Base-by-base conservation (phyloP, 1,140 invertebrate species). In the Eumeta japonica region DNA sequence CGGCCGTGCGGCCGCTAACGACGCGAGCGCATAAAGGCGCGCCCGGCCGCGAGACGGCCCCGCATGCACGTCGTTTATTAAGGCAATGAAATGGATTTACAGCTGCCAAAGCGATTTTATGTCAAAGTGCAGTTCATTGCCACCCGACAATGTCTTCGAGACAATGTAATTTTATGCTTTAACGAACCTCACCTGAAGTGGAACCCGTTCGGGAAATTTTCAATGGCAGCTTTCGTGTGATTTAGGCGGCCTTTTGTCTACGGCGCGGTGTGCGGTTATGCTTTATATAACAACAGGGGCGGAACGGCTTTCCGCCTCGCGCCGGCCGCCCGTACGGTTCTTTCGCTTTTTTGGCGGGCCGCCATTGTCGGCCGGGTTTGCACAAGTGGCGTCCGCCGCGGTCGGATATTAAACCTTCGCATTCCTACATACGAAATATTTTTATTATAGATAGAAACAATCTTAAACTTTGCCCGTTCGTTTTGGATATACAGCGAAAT, bases 101-200 rank as follows among this genome's bases (percentile, higher is more conserved):
- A 64, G 54, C 60, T 44, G 57, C 60, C 50, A 71, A 63, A 62
- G 62, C 55, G 48, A 73, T 73, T 73, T 73, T 73, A 73, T 73
- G 68, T 73, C 68, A 71, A 73, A 73, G 68, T 71, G 66, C 57
- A 73, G 68, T 73, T 73, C 68, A 73, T 71, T 71, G 68, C 55
- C 68, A 71, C 60, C 44, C 56, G 55, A 73, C 68, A 73, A 68
- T 71, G 68, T 62, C 58, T 51, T 36, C 33, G 52, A 65, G 62
- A 71, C 68, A 73, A 73, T 71, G 66, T 71, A 74, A 74, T 74
- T 74, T 71, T 71, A 74, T 71, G 68, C 54, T 71, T 44, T 68
- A 73, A 67, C 65, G 64, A 64, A 58, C 47, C 55, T 71, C 58
- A 56, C 50, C 45, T 62, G 53, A 63, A 68, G 62, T 73, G 64